Base-by-base conservation (phyloP, 2,797 vertebrate genomes). In the Pogonophryne albipinna region DNA sequence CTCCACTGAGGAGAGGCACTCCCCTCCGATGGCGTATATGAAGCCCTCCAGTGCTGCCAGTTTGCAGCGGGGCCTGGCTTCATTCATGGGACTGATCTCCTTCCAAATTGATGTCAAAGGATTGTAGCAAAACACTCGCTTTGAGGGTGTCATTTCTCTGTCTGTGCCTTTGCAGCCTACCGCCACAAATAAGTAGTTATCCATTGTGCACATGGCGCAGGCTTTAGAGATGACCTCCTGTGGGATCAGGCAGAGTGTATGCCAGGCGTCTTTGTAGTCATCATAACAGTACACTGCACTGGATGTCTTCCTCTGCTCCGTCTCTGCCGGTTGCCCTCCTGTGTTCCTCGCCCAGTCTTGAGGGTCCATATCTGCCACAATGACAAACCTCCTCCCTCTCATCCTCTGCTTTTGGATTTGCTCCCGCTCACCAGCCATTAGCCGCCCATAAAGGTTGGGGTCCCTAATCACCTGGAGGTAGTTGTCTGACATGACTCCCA, bases 161-260 rank as follows among this genome's bases (percentile, higher is more conserved):
- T 94, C 92, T 0, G 19, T 20, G 11, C 95, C 93, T 86, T 96
- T 93, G 23, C 97, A 97, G 58, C 97, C 98, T 0, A 96, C 93
- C 15, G 94, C 96, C 62, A 99, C 87, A 0, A 98, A 99, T 64
- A 99, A 93, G 82, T 99, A 99, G 87, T 99, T 99, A 91, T 98
- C 98, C 94, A 99, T 95, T 34, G 94, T 95, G 79, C 97, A 97
- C 90, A 96, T 66, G 49, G 98, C 95, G 0, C 96, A 96, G 1
- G 97, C 97, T 67, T 85, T 90, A 70, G 97, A 97, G 72, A 96
- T 84, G 6, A 94, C 96, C 85, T 97, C 97, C 0, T 86, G 83
- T 0, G 98, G 98, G 79, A 99, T 67, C 0, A 60, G 71, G 71
- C 95, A 94, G 51, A 98, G 93, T 0, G 66, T 87, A 12, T 90